Evolutionary conservation across 1,140 invertebrate species (phyloP), one percentile per base, ranked within the genome.

Genomic region (Drosophila yakuba): DNA sequence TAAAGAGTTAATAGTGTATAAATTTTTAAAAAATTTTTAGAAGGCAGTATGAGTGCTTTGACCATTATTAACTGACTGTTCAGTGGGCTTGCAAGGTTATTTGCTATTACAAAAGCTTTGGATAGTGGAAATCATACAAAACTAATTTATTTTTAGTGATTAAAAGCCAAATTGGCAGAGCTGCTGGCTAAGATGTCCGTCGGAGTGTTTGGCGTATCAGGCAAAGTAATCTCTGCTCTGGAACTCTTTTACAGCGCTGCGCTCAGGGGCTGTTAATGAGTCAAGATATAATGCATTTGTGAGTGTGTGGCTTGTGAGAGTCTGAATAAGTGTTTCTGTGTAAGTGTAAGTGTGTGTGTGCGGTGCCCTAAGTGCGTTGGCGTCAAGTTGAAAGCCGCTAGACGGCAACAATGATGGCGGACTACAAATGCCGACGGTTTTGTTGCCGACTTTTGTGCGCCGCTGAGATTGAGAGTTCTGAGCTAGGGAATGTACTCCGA

Each of bases 381-480:
- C 73, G 64, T 77, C 62, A 55, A 57, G 62, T 73, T 71, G 55
- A 82, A 82, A 72, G 68, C 55, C 59, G 43, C 45, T 61, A 60
- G 66, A 71, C 41, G 45, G 50, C 77, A 74, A 85, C 77, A 85
- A 85, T 62, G 47, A 56, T 68, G 43, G 62, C 64, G 57, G 60
- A 52, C 41, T 39, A 54, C 39, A 38, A 48, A 17, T 20, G 39
- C 47, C 35, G 74, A 41, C 47, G 58, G 36, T 75, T 81, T 63
- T 75, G 52, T 86, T 86, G 82, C 82, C 83, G 79, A 88, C 81
- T 63, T 85, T 86, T 78, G 82, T 78, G 81, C 48, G 78, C 57
- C 28, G 51, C 35, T 35, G 45, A 56, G 52, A 71, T 47, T 66
- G 47, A 41, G 60, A 66, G 41, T 66, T 63, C 35, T 74, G 39